Evolutionary conservation across 2,113 vertebrate species (phyloP).

Genomic region (Microcebus jonahi): DNA sequence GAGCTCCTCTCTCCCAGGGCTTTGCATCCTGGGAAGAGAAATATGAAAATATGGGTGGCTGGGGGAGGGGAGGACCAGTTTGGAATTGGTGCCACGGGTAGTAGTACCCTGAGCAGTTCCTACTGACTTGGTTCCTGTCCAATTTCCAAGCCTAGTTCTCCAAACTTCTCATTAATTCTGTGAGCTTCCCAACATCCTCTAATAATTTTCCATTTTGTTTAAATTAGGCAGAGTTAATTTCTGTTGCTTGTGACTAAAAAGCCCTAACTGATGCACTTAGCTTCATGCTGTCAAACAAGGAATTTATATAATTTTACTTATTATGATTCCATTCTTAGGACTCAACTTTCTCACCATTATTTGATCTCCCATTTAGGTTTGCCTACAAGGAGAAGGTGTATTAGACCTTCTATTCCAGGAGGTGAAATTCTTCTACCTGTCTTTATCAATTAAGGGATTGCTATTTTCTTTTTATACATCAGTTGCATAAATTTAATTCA

Average conservation of each 20-base stretch:
- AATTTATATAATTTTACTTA: neutral
- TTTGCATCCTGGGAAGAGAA: constrained; percentile 13
- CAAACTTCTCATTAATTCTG: neutral
- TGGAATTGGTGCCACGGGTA: neutral
- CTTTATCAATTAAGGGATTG: neutral
- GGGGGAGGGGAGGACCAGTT: neutral
- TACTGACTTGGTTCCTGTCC: neutral
- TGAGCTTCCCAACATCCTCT: neutral
- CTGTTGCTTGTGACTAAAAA: neutral
- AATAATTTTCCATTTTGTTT: neutral
- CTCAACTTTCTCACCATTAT: neutral
- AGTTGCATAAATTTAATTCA: neutral
- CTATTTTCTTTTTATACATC: neutral
- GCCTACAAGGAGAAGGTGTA: neutral
- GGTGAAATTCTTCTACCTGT: neutral
- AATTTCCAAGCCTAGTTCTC: neutral
- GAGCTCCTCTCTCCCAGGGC: neutral
- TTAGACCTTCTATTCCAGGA: neutral
- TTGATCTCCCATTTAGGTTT: neutral
- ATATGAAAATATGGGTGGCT: neutral
- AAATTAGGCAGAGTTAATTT: neutral
- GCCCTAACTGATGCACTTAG: neutral
- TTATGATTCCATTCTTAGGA: neutral
- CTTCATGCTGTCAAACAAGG: neutral
- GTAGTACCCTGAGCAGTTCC: neutral